Evolutionary conservation across 2,113 vertebrate species (phyloP), one percentile per base, ranked within the genome.

Genomic region (Trichechus manatus): DNA sequence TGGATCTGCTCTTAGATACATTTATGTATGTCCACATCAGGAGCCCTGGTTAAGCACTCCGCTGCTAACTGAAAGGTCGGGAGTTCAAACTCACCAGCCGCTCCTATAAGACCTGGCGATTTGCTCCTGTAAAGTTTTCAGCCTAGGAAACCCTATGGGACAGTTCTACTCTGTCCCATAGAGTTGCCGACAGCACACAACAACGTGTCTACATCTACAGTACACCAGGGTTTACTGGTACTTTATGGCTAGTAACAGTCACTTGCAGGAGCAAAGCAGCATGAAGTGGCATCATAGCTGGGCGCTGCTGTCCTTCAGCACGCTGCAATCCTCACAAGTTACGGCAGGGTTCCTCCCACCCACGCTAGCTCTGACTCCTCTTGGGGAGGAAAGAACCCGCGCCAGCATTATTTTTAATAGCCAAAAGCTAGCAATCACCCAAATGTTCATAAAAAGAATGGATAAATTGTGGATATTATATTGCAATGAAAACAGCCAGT

Each of bases 371-470:
- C 36, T 44, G 39, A 68, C 39, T 82, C 90, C 75, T 90, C 47
- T 68, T 25, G 36, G 5, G 27, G 89, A 29, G 85, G 47, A 61
- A 83, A 61, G 59, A 36, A 74, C 10, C n/a, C 47, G 29, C 25
- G 56, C 53, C 42, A 80, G 9, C 39, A 87, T 64, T 63, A 79
- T 75, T 79, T 79, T 89, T 87, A 83, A 89, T 53, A 78, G 53
- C 22, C 63, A 39, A 66, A 94, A 80, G 70, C 36, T 47, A 92
- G 91, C 86, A 91, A 66, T 56, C 36, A 64, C n/a, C 50, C 75
- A 75, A 90, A 70, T 29, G 20, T 2, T n/a, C 42, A 89, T 50
- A 44, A 22, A 78, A 22, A 78, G 74, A 53, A 66, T 31, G 70
- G 89, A 25, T 89, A 36, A 86, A 56, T 4, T 27, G 25, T 25